Evolutionary conservation across 2,113 vertebrate genomes (phyloP), one percentile per base, ranked within the genome.

Genomic region (Bothrops jararaca): DNA sequence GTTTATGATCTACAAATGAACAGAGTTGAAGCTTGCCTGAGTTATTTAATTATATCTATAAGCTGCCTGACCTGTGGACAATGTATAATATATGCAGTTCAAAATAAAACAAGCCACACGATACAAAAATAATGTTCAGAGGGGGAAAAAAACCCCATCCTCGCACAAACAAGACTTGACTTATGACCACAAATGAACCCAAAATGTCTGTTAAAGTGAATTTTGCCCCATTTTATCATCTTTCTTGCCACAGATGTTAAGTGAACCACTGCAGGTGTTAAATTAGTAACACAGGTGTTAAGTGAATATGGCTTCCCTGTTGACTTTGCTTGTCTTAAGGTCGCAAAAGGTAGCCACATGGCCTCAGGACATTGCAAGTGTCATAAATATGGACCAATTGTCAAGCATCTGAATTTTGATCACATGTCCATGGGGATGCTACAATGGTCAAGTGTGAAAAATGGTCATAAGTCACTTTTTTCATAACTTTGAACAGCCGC

Each of bases 1-100:
- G 94, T 96, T 94, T 48, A 88, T 74, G 64, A 69, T 2, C 18
- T 94, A 69, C 22, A 95, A 92, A 45, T 86, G 91, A 50, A 0
- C 91, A 90, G 60, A 23, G 92, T 93, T 80, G 86, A 8, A 92
- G 18, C 64, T 90, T 93, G 20, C 42, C 39, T 91, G 69, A 26
- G n/a, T 80, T 48, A 91, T 53, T 48, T 86, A 39, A 80, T 39
- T 80, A 22, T 18, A 80, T 42, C 39, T 42, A 42, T 42, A 80
- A 42, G 18, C 34, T 42, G 34, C 34, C 6, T 9, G 34, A 80
- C 3, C 69, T 80, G 8, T 80, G 24, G 86, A 26, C 86, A 87
- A 7, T 80, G 34, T 42, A 34, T 18, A 80, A 80, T 42, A 80
- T 80, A 39, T 39, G 18, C 34, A 42, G 23, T 22, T 80, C 9